Conservation (phyloP, 2,113 vertebrate species). For the Cyanoliseus patagonus region DNA sequence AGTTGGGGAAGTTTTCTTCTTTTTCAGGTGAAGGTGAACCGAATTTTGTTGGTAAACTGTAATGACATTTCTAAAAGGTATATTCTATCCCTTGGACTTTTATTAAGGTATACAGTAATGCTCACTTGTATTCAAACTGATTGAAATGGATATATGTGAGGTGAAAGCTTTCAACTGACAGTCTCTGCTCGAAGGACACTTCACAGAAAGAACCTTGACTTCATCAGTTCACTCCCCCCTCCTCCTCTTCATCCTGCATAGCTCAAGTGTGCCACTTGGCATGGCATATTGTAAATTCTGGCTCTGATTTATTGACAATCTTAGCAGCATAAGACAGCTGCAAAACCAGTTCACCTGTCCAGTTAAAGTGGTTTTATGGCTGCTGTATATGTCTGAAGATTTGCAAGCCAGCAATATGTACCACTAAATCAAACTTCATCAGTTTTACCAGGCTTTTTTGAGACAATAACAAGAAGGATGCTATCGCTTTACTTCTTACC, state of each 20-base stretch:
- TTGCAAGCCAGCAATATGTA: neutral
- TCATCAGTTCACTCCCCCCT: neutral
- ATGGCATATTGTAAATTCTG: neutral
- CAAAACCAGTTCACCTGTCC: neutral
- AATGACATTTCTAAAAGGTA: neutral
- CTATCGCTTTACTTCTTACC: neutral
- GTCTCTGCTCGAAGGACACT: neutral
- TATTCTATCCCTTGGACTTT: neutral
- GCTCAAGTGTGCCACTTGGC: neutral
- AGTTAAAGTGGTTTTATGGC: constrained; percentile 25
- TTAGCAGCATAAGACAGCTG: constrained; percentile 14
- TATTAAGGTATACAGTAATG: neutral
- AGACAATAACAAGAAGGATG: neutral
- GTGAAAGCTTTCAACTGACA: neutral
- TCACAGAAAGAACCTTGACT: neutral
- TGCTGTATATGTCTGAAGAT: neutral
- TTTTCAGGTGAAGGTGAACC: neutral
- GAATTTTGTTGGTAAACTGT: neutral
- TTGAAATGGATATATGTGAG: neutral
- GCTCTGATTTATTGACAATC: neutral
- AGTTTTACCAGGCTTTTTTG: neutral
- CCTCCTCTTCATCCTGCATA: neutral
- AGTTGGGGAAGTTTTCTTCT: neutral
- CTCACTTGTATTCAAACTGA: neutral
- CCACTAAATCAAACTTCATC: constrained; percentile 1